Evolutionary conservation across 1,140 invertebrate genomes (phyloP).

Genomic region (Cyrtorhinus lividipennis): DNA sequence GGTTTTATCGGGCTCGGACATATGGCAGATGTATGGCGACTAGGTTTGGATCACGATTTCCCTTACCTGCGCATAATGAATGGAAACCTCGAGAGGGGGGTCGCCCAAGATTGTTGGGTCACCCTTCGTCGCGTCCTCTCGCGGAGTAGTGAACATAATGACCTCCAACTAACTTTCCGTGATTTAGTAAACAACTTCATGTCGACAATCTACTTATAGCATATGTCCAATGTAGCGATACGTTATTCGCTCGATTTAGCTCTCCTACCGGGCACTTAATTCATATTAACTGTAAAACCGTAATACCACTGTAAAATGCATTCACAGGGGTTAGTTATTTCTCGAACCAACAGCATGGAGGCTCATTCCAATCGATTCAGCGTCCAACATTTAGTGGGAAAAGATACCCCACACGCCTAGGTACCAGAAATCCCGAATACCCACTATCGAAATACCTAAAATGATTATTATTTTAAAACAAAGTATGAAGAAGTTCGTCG

Average conservation of each 20-base stretch:
- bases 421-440: too few relatives aligned
- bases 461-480: too few relatives aligned
- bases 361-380: too few relatives aligned
- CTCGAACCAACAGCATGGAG: too few relatives aligned
- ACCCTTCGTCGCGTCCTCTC: neutral
- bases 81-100: too few relatives aligned
- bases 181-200: neutral
- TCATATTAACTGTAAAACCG: too few relatives aligned
- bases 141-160: neutral
- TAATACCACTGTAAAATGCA: too few relatives aligned
- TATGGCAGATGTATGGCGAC: neutral
- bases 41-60: neutral
- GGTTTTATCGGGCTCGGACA: neutral
- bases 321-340: too few relatives aligned
- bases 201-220: neutral
- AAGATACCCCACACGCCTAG: too few relatives aligned
- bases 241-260: neutral
- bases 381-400: too few relatives aligned
- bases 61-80: neutral
- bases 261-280: neutral
- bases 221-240: neutral
- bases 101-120: neutral
- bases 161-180: neutral
- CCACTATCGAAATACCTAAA: too few relatives aligned
- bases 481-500: too few relatives aligned